Conservation (phyloP, 1,140 invertebrate genomes). For the Euwallacea similis region DNA sequence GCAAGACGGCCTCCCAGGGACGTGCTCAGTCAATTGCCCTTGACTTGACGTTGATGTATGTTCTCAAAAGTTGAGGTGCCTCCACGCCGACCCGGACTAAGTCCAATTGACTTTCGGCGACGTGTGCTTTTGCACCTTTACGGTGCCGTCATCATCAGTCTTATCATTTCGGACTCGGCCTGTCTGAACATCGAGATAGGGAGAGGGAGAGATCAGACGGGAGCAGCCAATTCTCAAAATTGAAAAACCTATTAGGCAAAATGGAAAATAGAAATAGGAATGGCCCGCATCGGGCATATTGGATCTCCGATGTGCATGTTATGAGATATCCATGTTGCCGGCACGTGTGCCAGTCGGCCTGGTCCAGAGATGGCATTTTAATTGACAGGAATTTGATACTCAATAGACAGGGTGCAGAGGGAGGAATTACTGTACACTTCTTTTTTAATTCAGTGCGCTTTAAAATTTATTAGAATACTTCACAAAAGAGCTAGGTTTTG, state of each 20-base stretch:
- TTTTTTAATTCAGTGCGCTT: too few relatives aligned
- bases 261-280: conserved; percentile 27
- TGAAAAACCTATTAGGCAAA: conserved; percentile 35
- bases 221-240: conserved; percentile 32
- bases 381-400: conserved; percentile 3
- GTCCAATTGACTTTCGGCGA: too few relatives aligned
- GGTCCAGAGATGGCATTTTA: neutral
- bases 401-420: neutral
- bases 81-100: too few relatives aligned
- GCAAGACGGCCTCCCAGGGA: conserved; percentile 4
- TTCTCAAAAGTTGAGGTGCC: too few relatives aligned
- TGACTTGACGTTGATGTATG: neutral
- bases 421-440: too few relatives aligned
- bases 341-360: neutral
- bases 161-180: conserved; percentile 26
- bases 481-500: too few relatives aligned
- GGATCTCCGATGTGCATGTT: conserved; percentile 16
- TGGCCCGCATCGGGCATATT: conserved; percentile 11
- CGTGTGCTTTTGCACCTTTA: too few relatives aligned
- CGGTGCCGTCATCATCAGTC: conserved; percentile 15
- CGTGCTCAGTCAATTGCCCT: conserved; percentile 19
- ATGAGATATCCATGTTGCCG: neutral
- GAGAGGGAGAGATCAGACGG: conserved; percentile 7
- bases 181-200: conserved; percentile 3
- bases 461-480: too few relatives aligned